Base-by-base conservation (phyloP, 2,888 invertebrate genomes). In the Cenopis cana region DNA sequence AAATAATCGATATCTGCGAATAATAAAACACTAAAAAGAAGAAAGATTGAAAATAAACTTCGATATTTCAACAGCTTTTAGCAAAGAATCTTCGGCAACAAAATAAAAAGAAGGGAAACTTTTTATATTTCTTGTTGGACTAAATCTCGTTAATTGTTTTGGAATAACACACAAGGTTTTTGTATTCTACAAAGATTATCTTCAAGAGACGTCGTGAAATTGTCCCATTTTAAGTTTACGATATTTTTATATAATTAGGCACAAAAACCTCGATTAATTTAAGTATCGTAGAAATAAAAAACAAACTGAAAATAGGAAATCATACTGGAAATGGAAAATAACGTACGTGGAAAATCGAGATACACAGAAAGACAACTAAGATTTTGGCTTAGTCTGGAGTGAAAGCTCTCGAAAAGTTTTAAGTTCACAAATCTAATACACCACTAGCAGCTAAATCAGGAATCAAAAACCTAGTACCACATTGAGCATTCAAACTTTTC, bases 1-100 rank as follows among this genome's bases (percentile, higher is more conserved):
- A 82, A 81, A 82, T 73, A 54, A n/a, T 33, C 50, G 52, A 71
- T 74, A 75, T 70, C 73, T 74, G 67, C 41, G 71, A 73, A 69
- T 64, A 54, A 71, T 69, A 73, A 69, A 73, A 71, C 49, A 38
- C 66, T 56, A 60, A 60, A 61, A 66, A 56, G 46, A 46, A 57
- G 14, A 62, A 66, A 36, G 29, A 67, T 56, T 66, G 55, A 38
- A 60, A 66, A 66, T 20, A 50, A 59, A 71, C 52, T 17, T 38
- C 17, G 54, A 38, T 67, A 61, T 67, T 71, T 67, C 66, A 49
- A 67, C 60, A 71, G 60, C 57, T 55, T n/a, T 55, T 60, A 49
- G 38, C 65, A 54, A 70, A 69, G 57, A 69, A 49, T 41, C 59
- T 59, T 59, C 29, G 54, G 46, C 85, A 88, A 83, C 79, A 87